A percentile compares a stretch with the other conserved stretches of the same genome.
Evolutionary conservation across 2,113 vertebrate species (phyloP).

Genomic region (Arvicanthis niloticus): DNA sequence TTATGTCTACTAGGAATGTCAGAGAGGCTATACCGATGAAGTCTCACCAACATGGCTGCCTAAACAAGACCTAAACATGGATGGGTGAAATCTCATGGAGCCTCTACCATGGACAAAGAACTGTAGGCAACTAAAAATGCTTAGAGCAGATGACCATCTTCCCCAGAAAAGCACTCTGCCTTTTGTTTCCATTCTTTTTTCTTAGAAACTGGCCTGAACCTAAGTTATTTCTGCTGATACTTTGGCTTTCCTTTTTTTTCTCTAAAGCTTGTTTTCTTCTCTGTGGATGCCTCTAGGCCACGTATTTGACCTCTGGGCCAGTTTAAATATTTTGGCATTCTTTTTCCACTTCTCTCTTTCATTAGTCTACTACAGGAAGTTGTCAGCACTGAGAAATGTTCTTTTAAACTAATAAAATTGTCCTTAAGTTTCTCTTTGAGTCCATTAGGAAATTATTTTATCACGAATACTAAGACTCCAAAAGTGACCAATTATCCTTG

Average conservation of each 20-base stretch:
- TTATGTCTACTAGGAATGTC: neutral
- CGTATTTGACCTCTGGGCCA: neutral
- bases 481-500: neutral
- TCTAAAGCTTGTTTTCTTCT: neutral
- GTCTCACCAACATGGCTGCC: no score
- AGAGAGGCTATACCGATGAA: neutral
- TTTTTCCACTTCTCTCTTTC: neutral
- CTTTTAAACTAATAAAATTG: neutral
- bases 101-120: neutral
- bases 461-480: neutral
- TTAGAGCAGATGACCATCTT: neutral
- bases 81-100: neutral
- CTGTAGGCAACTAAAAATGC: neutral
- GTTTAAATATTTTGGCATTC: no score
- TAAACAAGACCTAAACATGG: neutral
- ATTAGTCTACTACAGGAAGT: no score
- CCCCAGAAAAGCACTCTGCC: fast-evolving
- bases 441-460: neutral
- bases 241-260: neutral
- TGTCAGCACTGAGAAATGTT: neutral
- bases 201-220: neutral
- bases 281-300: no score
- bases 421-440: neutral
- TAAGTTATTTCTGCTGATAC: neutral
- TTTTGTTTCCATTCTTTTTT: neutral